These are phyloP conservation scores for Notodonta ziczac DNA, from an alignment of 2,888 invertebrate genomes.

Conservation along the genomic window DNA sequence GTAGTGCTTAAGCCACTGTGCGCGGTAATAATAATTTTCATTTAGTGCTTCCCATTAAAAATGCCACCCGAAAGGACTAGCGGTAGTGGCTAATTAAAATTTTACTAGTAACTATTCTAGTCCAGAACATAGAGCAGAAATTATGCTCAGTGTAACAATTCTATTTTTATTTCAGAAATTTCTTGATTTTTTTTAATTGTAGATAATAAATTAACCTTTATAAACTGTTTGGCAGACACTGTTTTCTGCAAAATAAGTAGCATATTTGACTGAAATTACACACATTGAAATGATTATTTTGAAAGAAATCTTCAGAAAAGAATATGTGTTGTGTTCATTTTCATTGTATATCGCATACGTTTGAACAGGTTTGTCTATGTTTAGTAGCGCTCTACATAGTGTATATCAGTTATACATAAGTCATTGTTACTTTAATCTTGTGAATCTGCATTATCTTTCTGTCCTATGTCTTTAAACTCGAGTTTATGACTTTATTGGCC, in stretches of 20 bases:
- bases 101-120: slow-evolving; percentile 30
- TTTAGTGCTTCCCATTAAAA: slow-evolving; percentile 49
- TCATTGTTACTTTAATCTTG: not conserved
- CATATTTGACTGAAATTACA: too few relatives aligned
- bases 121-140: not conserved
- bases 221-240: too few relatives aligned
- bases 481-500: slow-evolving; percentile 37
- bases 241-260: too few relatives aligned
- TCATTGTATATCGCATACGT: too few relatives aligned
- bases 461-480: slow-evolving; percentile 34
- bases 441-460: not conserved
- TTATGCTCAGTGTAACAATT: not conserved
- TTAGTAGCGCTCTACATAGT: too few relatives aligned
- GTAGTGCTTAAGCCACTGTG: slow-evolving; percentile 19
- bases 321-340: too few relatives aligned
- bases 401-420: too few relatives aligned
- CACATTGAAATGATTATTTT: too few relatives aligned
- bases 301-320: too few relatives aligned
- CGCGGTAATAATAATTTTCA: slow-evolving; percentile 46
- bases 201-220: too few relatives aligned
- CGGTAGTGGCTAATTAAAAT: slow-evolving; percentile 53
- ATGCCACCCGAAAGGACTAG: slow-evolving; percentile 41
- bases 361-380: too few relatives aligned
- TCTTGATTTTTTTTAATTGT: too few relatives aligned
- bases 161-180: not conserved